A percentile compares a stretch with the other conserved stretches of the same genome.
Evolutionary conservation across 2,113 vertebrate species (phyloP).

Genomic region (Pandion haliaetus): DNA sequence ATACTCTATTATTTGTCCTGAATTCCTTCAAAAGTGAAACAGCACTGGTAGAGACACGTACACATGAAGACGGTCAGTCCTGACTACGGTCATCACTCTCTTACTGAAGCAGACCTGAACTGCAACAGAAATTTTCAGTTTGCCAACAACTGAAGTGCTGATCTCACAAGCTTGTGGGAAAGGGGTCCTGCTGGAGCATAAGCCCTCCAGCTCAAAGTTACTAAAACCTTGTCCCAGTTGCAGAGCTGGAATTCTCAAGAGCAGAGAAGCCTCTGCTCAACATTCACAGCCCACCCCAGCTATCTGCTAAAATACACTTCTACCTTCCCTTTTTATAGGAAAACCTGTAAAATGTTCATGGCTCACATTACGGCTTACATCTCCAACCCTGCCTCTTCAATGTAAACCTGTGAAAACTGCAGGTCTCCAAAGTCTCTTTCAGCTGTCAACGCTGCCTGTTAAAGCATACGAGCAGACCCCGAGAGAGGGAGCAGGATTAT

Average conservation of each 20-base stretch:
- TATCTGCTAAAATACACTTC: not conserved
- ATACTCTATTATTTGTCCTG: not conserved
- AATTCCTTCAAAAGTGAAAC: not conserved
- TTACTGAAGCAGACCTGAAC: not conserved
- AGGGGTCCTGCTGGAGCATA: not conserved
- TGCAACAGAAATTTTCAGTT: too few species aligned
- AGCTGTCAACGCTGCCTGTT: fast-evolving
- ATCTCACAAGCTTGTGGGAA: not conserved
- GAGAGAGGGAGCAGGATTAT: not conserved
- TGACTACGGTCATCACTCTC: not conserved
- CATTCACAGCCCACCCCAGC: not conserved
- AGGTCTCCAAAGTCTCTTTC: fast-evolving
- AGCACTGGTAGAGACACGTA: fast-evolving
- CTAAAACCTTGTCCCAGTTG: not conserved
- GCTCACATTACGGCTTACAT: not conserved
- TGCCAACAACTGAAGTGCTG: not conserved
- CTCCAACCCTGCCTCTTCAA: not conserved
- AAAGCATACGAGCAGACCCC: fast-evolving
- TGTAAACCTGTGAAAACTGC: not conserved
- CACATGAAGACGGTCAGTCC: too few species aligned
- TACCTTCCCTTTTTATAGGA: not conserved
- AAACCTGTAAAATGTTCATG: not conserved
- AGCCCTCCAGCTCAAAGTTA: not conserved
- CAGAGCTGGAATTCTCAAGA: not conserved
- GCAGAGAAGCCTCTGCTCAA: not conserved